Base-by-base conservation (phyloP, 53 echinoderm and acorn worm species). In the Mesocentrotus franciscanus region DNA sequence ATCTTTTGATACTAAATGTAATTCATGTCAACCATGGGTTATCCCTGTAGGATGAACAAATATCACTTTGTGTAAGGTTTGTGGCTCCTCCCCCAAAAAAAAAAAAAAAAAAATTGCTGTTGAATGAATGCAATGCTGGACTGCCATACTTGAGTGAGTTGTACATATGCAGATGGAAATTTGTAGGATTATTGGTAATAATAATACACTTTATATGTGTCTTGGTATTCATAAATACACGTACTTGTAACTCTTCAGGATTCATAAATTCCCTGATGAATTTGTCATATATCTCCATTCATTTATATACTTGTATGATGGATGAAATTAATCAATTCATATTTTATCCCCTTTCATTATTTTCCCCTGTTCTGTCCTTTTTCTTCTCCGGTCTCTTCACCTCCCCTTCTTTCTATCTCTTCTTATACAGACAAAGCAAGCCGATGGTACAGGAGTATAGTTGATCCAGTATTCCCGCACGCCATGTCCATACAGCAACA, bases 361-460 rank as follows among this genome's bases (percentile, higher is more conserved):
- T 64, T 16, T 18, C 64, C 16, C 64, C 64, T 15, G 1, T 61
- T 61, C 62, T 61, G 62, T 61, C 14, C 20, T 64, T 15, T 14
- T 64, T 16, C 20, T 64, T 64, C 5, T 20, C 24, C 16, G 8
- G 16, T 87, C 9, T 42, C 42, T 36, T 87, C 22, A 13, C 55
- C 12, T 22, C 4, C 42, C 33, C 49, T 55, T 42, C 87, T 87
- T 55, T 87, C 4, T 87, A 0, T 87, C 87, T 49, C 71, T 10
- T 57, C 8, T 26, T 24, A 58, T 93, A 34, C 93, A 93, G 93
- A 34, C 61, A 0, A 93, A 93, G 36, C 93, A 93, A 93, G 93
- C 76, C 1, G 93, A 93, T 81, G 93, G 93, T 32, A 93, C 93
- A 79, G 93, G 93, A 20, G 93, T 93, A 58, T 93, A 93, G 64